phyloP scores from a whole-genome alignment of 2,797 vertebrate species.

The Lagodon rhomboides region DNA sequence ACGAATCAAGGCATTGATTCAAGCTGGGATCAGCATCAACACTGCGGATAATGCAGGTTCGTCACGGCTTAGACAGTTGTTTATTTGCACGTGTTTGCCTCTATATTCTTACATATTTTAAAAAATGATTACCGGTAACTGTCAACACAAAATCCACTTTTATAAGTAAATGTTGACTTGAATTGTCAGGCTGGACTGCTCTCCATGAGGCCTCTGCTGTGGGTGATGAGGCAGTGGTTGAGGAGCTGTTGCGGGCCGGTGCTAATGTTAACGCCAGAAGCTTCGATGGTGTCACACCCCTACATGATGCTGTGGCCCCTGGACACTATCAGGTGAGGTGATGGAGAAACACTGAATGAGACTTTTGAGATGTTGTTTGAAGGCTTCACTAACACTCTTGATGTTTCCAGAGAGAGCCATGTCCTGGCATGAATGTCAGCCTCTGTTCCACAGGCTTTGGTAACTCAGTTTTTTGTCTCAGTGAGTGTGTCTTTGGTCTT shows the following conservation, averaged over 20 bases:
- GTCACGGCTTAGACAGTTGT: conserved; percentile 22
- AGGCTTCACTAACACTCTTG: not conserved
- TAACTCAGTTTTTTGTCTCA: too few relatives aligned
- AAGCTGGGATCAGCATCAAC: conserved; percentile 87
- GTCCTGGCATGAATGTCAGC: not conserved
- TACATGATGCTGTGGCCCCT: conserved; percentile 86
- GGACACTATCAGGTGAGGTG: conserved; percentile 92
- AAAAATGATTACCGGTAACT: not conserved
- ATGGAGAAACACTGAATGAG: not conserved
- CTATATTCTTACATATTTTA: not conserved
- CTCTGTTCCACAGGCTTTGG: not conserved
- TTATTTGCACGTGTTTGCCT: not conserved
- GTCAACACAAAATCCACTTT: not conserved
- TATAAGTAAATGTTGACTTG: not conserved
- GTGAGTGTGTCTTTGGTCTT: not conserved
- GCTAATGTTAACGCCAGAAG: conserved; percentile 85
- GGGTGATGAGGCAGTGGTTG: conserved; percentile 82
- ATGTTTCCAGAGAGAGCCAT: not conserved
- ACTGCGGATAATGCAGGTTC: conserved; percentile 89
- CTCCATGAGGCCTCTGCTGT: conserved; percentile 86
- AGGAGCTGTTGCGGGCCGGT: conserved; percentile 87
- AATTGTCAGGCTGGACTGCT: conserved; percentile 89
- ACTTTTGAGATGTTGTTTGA: not conserved
- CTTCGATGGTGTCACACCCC: conserved; percentile 82
- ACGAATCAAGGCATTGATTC: conserved; percentile 83